Conservation (phyloP, 2,797 vertebrate species). For the Denticeps clupeoides region DNA sequence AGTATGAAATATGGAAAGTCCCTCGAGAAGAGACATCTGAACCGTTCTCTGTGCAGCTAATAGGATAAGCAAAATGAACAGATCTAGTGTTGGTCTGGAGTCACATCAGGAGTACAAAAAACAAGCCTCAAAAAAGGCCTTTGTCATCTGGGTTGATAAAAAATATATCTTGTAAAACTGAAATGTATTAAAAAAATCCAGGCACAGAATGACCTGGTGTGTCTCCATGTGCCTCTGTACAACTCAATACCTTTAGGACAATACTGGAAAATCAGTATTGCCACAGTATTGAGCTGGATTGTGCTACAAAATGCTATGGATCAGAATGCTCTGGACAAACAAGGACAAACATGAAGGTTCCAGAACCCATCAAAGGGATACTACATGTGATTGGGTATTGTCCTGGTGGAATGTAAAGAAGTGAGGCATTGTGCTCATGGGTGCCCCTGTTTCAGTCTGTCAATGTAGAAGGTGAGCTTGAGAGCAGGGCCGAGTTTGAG, state of each 20-base stretch:
- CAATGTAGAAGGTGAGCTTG: conserved; percentile 95
- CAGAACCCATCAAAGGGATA: background rate
- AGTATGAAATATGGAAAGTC: conserved; percentile 29
- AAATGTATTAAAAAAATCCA: conserved; percentile 38
- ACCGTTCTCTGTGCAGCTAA: conserved; percentile 30
- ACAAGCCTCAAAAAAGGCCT: no score
- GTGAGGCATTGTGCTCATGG: conserved; percentile 38
- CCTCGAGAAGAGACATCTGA: conserved; percentile 43
- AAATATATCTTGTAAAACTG: conserved; percentile 31
- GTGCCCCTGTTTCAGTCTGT: conserved; percentile 87
- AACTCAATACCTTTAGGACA: conserved; percentile 14
- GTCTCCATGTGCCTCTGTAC: conserved; percentile 41
- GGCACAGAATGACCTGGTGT: conserved; percentile 39
- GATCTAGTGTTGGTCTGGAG: conserved; percentile 41
- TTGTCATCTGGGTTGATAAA: background rate
- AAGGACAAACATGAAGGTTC: no score
- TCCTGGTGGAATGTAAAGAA: conserved; percentile 20
- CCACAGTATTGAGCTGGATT: conserved; percentile 42
- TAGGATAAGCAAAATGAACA: no score
- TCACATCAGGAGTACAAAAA: conserved; percentile 7
- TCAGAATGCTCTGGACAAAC: background rate
- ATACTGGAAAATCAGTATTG: conserved; percentile 9
- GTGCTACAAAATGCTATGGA: conserved; percentile 50
- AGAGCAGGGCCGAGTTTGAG: conserved; percentile 92
- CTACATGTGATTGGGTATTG: conserved; percentile 6